These are phyloP conservation scores for Ophioninae sp. DNA, from an alignment of 2,888 invertebrate genomes.

Conservation along the genomic window DNA sequence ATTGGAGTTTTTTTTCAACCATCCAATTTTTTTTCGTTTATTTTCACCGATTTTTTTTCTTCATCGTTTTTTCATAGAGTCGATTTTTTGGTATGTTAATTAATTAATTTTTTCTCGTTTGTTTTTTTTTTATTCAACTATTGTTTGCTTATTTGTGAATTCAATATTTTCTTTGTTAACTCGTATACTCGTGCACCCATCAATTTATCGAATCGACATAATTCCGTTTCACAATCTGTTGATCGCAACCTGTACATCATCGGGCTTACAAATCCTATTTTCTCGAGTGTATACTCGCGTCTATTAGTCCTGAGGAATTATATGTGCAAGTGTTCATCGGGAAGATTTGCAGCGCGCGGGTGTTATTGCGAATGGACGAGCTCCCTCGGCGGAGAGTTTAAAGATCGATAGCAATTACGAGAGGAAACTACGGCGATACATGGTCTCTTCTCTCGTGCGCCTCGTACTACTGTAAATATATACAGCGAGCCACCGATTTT, in stretches of 20 bases:
- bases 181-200: not conserved
- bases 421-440: conserved; percentile 39
- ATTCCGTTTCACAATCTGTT: conserved; percentile 51
- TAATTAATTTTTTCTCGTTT: no score
- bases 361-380: conserved; percentile 51
- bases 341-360: conserved; percentile 32
- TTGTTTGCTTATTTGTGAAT: no score
- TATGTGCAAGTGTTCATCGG: conserved; percentile 34
- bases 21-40: no score
- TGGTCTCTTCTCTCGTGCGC: conserved; percentile 44
- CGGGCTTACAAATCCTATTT: conserved; percentile 32
- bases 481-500: no score
- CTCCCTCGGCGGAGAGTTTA: conserved; percentile 45
- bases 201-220: conserved; percentile 30
- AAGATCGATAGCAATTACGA: conserved; percentile 64
- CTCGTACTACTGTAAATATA: conserved; percentile 24
- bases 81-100: no score
- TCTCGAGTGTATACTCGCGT: conserved; percentile 11
- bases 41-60: no score
- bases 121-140: not conserved
- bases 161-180: not conserved
- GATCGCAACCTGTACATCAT: conserved; percentile 10
- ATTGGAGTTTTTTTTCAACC: no score
- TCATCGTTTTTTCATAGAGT: no score
- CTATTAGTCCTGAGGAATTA: conserved; percentile 35